Conservation (phyloP, 2,888 invertebrate species). For the Polyploca ridens region DNA sequence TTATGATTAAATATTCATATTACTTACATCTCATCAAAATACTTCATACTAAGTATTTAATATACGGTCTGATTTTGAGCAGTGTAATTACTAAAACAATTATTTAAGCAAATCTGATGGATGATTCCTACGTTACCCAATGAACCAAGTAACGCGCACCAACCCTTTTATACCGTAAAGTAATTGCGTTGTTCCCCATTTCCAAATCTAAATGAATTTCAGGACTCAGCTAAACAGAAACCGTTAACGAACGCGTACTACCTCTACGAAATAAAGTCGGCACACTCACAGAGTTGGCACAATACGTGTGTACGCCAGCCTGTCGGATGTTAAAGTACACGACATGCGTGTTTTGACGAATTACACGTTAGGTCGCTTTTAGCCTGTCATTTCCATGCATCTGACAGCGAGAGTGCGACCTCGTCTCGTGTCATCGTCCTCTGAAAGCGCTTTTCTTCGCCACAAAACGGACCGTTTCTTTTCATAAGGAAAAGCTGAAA, state of each 20-base stretch:
- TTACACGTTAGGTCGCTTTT: slow-evolving; percentile 79
- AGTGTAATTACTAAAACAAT: background rate
- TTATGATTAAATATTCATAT: background rate
- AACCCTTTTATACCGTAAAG: slow-evolving; percentile 58
- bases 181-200: slow-evolving; percentile 61
- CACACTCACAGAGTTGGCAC: background rate
- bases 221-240: slow-evolving; percentile 41
- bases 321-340: slow-evolving; percentile 24
- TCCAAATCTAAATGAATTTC: slow-evolving; percentile 57
- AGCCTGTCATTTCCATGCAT: slow-evolving; percentile 75
- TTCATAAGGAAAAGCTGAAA: slow-evolving; percentile 84
- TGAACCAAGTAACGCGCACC: slow-evolving; percentile 27
- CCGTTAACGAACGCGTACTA: slow-evolving; percentile 44
- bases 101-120: background rate
- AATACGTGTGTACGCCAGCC: background rate
- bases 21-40: background rate
- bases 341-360: slow-evolving; percentile 71
- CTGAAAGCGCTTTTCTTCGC: slow-evolving; percentile 83
- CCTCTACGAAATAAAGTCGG: slow-evolving; percentile 24
- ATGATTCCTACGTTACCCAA: background rate
- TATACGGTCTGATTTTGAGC: background rate
- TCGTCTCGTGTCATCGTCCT: slow-evolving; percentile 84
- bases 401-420: slow-evolving; percentile 80
- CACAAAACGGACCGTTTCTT: slow-evolving; percentile 84
- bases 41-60: background rate